Percentiles rank a stretch among this genome's conserved stretches.
These are phyloP conservation scores for Labeo catla DNA, from an alignment of 2,113 vertebrate species.

Conservation along the genomic window DNA sequence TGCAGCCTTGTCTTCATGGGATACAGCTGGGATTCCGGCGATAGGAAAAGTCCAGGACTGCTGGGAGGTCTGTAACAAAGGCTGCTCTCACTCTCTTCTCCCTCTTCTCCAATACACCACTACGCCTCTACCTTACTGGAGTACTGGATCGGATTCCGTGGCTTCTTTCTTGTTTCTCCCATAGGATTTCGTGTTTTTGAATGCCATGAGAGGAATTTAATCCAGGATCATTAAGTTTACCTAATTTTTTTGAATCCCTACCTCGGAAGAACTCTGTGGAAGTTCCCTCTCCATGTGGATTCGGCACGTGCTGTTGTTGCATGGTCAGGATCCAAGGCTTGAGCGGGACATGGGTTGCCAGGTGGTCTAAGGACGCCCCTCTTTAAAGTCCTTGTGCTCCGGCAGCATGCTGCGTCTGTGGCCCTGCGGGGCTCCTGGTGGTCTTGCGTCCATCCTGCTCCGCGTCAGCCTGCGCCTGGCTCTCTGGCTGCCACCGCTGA, in stretches of 20 bases:
- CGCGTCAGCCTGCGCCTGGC: slow-evolving; percentile 65
- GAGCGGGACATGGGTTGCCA: slow-evolving; percentile 50
- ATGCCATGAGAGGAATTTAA: slow-evolving; percentile 40
- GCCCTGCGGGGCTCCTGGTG: slow-evolving; percentile 43
- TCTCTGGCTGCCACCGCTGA: slow-evolving; percentile 82
- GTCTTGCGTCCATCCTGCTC: slow-evolving; percentile 46
- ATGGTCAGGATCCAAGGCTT: slow-evolving; percentile 28
- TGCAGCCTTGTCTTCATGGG: slow-evolving; percentile 38
- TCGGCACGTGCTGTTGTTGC: slow-evolving; percentile 16
- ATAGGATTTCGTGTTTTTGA: slow-evolving; percentile 23
- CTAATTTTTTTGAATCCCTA: background rate
- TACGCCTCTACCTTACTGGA: slow-evolving; percentile 37
- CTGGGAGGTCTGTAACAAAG: slow-evolving; percentile 42
- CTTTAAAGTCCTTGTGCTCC: slow-evolving; percentile 31
- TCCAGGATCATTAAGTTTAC: background rate
- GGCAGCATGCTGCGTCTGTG: slow-evolving; percentile 50
- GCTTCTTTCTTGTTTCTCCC: slow-evolving; percentile 3
- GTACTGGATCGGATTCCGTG: slow-evolving; percentile 45
- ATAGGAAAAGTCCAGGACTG: slow-evolving; percentile 49
- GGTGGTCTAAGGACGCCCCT: slow-evolving; percentile 37
- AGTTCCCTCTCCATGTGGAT: slow-evolving; percentile 43
- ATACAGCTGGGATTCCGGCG: slow-evolving; percentile 27
- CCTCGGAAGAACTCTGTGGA: slow-evolving; percentile 38
- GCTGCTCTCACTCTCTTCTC: slow-evolving; percentile 22
- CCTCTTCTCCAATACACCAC: slow-evolving; percentile 24